These are phyloP conservation scores for Oxycera nigricornis DNA, from an alignment of 2,888 invertebrate genomes.

Conservation along the genomic window DNA sequence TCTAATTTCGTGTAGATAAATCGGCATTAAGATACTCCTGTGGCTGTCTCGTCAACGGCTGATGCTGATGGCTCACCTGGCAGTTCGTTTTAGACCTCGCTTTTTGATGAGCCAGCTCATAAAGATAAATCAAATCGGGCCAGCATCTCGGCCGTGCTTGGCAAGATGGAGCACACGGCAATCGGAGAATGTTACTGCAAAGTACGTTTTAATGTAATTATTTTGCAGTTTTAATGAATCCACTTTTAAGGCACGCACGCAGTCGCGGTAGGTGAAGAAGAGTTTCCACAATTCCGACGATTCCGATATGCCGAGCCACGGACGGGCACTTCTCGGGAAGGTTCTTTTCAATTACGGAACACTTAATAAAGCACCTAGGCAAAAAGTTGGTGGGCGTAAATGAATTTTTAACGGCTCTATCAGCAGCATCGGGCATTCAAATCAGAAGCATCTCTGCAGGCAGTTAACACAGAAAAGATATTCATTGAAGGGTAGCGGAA, in stretches of 20 bases:
- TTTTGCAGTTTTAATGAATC: constrained; percentile 41
- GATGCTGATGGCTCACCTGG: neutral
- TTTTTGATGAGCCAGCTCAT: constrained; percentile 32
- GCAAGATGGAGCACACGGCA: neutral
- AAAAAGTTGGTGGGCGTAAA: constrained; percentile 42
- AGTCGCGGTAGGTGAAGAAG: neutral
- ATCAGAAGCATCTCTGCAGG: constrained; percentile 34
- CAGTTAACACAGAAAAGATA: constrained; percentile 3
- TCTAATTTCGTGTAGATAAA: neutral
- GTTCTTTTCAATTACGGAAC: constrained; percentile 40
- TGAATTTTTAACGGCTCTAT: constrained; percentile 44
- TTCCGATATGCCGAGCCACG: neutral
- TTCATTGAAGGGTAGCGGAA: neutral
- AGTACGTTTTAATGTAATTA: constrained; percentile 39
- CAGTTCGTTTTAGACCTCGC: neutral
- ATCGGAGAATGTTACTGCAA: constrained; percentile 20
- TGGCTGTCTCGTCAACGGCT: neutral
- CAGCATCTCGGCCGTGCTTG: neutral
- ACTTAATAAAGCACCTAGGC: constrained; percentile 38
- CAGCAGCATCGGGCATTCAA: constrained; percentile 27
- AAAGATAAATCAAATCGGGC: constrained; percentile 38
- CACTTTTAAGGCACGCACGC: neutral
- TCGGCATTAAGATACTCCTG: neutral
- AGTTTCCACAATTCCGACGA: constrained; percentile 13
- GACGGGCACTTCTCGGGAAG: neutral